phyloP scores from a whole-genome alignment of 2,888 invertebrate species.

The Labia minor region DNA sequence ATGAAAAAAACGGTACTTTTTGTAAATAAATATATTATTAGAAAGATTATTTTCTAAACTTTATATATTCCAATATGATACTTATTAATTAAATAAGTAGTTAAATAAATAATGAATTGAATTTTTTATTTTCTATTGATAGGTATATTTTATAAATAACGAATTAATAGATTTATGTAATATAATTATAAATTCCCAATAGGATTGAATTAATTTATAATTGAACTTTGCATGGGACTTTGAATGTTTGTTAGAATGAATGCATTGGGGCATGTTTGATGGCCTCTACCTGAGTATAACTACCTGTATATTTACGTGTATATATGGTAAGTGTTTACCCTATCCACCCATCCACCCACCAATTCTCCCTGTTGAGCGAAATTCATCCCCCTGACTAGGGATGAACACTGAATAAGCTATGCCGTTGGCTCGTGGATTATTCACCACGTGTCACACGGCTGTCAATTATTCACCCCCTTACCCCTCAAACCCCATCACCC shows the following conservation, averaged over 20 bases:
- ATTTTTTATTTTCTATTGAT: too few species aligned
- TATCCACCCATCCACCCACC: neutral
- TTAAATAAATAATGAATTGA: too few species aligned
- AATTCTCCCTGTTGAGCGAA: neutral
- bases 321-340: neutral
- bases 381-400: neutral
- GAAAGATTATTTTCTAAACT: too few species aligned
- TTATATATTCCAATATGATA: too few species aligned
- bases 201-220: neutral
- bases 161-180: too few species aligned
- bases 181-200: too few species aligned
- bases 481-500: too few species aligned
- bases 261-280: neutral
- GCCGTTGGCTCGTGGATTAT: constrained; percentile 2
- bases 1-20: too few species aligned
- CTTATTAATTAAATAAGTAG: too few species aligned
- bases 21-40: too few species aligned
- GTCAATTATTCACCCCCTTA: neutral
- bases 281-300: neutral
- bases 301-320: neutral
- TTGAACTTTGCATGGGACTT: neutral
- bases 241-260: neutral
- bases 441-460: constrained; percentile 1
- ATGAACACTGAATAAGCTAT: neutral
- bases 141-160: too few species aligned